Conservation (phyloP, 1,140 invertebrate genomes). For the Hypsibius dujardini region DNA sequence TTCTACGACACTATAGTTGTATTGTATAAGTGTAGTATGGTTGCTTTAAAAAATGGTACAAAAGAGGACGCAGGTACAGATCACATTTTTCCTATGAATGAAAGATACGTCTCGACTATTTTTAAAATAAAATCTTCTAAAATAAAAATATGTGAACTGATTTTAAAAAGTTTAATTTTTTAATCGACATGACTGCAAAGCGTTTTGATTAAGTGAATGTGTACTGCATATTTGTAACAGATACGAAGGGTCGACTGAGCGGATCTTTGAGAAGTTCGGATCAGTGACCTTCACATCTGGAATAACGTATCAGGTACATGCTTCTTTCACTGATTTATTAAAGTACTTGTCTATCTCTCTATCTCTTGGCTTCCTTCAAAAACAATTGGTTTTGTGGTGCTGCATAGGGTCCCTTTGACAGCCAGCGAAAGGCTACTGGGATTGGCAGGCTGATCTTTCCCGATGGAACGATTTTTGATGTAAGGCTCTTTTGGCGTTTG, state of each 20-base stretch:
- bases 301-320: not conserved
- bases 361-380: not conserved
- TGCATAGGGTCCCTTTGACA: not conserved
- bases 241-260: not conserved
- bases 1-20: too few species aligned
- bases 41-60: too few species aligned
- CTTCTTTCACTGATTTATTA: not conserved
- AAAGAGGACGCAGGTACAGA: too few species aligned
- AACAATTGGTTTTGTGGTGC: not conserved
- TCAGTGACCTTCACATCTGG: not conserved
- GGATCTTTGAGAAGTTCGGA: not conserved
- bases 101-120: too few species aligned
- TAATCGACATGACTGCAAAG: too few species aligned
- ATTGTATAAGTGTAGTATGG: too few species aligned
- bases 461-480: not conserved
- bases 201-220: too few species aligned
- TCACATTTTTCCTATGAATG: too few species aligned
- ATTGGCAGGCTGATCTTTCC: constrained; percentile 1
- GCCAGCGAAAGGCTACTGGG: not conserved
- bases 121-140: too few species aligned
- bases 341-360: too few species aligned
- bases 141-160: too few species aligned
- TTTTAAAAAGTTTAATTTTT: too few species aligned
- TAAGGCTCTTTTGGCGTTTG: not conserved
- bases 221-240: not conserved